Evolutionary conservation across 2,888 invertebrate genomes (phyloP), one percentile per base, ranked within the genome.

Genomic region (Cephus spinipes): DNA sequence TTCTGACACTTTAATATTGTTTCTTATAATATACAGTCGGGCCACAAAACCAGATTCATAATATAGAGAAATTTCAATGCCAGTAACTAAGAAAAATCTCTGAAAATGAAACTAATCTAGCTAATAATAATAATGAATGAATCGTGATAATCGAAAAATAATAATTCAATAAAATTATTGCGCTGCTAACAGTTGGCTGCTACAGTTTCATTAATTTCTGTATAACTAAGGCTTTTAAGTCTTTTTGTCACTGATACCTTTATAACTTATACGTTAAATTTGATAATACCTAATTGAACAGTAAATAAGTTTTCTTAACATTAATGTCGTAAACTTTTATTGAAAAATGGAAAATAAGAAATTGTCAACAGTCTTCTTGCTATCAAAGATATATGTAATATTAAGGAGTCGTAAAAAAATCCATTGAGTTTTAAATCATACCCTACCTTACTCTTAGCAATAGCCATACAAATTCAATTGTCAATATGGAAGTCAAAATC

Each of bases 1-100:
- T 97, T 90, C 93, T 96, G 81, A 96, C 96, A 77, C 92, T 94
- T 83, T 94, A 93, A 93, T 85, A 80, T 32, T 79, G 69, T 69
- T 33, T 79, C 68, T 55, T 76, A 73, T 35, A 71, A 35, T 78
- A 36, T 79, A 71, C 55, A 9, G 23, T 55, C 23, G 2, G 55
- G 23, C 9, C 55, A 55, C 23, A 23, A 55, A 15, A 55, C 9
- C 55, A 23, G 23, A 23, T 55, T 23, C 23, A 55, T 55, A 55
- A 55, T 55, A 9, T 55, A 23, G 55, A 55, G 9, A 55, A 23
- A 23, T 9, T 55, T 55, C 1, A 9, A 55, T 2, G 9, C 55
- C 23, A 23, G 9, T 55, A 55, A 55, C 9, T 55, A 23, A 23
- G 6, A 23, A 23, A 55, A 55, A 6, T 23, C 23, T 55, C 23